These are phyloP conservation scores for Syrmaticus mikado DNA, from an alignment of 2,113 vertebrate species.

Conservation along the genomic window DNA sequence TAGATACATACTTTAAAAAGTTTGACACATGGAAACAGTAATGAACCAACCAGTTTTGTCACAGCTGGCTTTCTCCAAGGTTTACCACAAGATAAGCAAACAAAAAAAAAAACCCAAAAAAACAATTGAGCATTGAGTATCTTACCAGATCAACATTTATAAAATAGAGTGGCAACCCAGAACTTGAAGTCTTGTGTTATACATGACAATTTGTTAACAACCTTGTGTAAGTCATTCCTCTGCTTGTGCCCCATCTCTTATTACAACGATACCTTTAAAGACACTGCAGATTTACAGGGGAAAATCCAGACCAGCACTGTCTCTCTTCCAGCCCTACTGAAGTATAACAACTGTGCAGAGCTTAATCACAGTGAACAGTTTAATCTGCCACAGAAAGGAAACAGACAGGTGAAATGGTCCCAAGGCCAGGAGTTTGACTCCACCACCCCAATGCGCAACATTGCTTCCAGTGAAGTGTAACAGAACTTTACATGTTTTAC, in stretches of 20 bases:
- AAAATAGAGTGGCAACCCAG: not conserved
- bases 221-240: not conserved
- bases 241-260: not conserved
- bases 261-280: not conserved
- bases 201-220: not conserved
- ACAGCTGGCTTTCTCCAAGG: not conserved
- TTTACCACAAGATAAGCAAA: not conserved
- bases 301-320: not conserved
- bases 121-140: not conserved
- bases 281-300: not conserved
- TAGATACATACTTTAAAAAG: not conserved
- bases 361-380: not conserved
- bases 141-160: not conserved
- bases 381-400: not conserved
- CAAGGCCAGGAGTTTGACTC: accelerated
- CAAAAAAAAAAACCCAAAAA: not conserved
- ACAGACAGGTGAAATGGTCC: not conserved
- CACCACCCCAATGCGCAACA: not conserved
- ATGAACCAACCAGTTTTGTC: not conserved
- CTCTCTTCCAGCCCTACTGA: not conserved
- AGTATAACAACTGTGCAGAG: not conserved
- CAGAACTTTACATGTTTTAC: not conserved
- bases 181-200: not conserved
- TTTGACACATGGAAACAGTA: not conserved
- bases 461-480: not conserved